Conservation (phyloP, 2,888 invertebrate genomes). For the Marronus borbonicus region DNA sequence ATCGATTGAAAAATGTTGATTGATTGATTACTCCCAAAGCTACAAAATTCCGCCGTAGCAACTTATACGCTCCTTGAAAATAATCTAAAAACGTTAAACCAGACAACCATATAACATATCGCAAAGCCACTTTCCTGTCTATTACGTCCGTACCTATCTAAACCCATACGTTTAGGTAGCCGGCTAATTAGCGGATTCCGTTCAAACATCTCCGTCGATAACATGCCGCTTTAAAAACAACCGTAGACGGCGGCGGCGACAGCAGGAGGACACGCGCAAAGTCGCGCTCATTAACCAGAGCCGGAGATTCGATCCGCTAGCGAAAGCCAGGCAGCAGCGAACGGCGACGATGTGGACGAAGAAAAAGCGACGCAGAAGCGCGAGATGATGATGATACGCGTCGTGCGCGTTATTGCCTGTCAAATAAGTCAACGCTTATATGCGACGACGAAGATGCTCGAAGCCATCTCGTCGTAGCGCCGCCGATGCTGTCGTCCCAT, state of each 20-base stretch:
- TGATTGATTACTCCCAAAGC: too few species aligned
- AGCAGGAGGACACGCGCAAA: too few species aligned
- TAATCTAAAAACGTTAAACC: not conserved
- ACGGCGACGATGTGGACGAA: conserved; percentile 55
- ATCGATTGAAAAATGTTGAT: too few species aligned
- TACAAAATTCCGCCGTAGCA: too few species aligned
- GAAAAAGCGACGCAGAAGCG: conserved; percentile 53
- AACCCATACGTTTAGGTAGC: not conserved
- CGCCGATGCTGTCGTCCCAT: not conserved
- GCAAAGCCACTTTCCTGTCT: too few species aligned
- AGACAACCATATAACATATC: too few species aligned
- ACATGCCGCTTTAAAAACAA: not conserved
- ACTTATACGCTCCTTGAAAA: not conserved
- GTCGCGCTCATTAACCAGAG: conserved; percentile 60
- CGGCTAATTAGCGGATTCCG: conserved; percentile 63
- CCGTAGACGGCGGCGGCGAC: conserved; percentile 59
- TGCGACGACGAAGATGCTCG: conserved; percentile 53
- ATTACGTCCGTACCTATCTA: too few species aligned
- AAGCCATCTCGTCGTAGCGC: not conserved
- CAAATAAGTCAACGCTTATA: conserved; percentile 64
- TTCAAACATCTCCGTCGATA: conserved; percentile 52
- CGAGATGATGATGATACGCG: not conserved
- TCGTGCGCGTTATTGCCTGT: conserved; percentile 63
- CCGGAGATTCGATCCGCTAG: too few species aligned
- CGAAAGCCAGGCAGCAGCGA: conserved; percentile 49